Conservation (phyloP, 2,797 vertebrate genomes). For the Megalops cyprinoides region DNA sequence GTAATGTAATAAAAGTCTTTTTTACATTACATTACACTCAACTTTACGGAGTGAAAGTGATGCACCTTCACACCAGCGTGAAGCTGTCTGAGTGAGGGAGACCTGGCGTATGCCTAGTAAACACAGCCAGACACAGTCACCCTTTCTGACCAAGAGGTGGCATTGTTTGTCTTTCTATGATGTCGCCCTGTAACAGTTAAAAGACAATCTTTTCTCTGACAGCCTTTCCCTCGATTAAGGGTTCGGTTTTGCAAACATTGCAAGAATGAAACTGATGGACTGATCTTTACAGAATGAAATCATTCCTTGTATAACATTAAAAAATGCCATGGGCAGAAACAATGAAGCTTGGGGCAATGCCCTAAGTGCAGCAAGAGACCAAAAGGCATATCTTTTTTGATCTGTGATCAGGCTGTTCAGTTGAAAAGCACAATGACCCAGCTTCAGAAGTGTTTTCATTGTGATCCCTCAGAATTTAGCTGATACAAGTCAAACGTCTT, state of each 20-base stretch:
- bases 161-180: conserved; percentile 29
- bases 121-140: neutral
- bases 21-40: too few relatives aligned
- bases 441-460: too few relatives aligned
- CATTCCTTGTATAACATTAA: too few relatives aligned
- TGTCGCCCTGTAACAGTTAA: neutral
- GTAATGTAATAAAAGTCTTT: too few relatives aligned
- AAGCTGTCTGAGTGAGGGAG: too few relatives aligned
- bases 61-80: too few relatives aligned
- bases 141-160: conserved; percentile 59
- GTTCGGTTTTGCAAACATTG: conserved; percentile 59
- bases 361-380: neutral
- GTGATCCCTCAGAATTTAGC: too few relatives aligned
- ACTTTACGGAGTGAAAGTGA: too few relatives aligned
- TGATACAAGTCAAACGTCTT: too few relatives aligned
- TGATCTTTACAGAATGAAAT: too few relatives aligned
- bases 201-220: conserved; percentile 55
- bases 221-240: conserved; percentile 58
- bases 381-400: neutral
- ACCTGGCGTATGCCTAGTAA: too few relatives aligned
- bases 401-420: neutral
- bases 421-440: neutral
- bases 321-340: neutral
- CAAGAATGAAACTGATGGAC: conserved; percentile 44
- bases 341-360: neutral